A percentile compares a stretch with the other conserved stretches of the same genome.
Conservation (phyloP, 2,113 vertebrate genomes). For the Pyrgilauda ruficollis region DNA sequence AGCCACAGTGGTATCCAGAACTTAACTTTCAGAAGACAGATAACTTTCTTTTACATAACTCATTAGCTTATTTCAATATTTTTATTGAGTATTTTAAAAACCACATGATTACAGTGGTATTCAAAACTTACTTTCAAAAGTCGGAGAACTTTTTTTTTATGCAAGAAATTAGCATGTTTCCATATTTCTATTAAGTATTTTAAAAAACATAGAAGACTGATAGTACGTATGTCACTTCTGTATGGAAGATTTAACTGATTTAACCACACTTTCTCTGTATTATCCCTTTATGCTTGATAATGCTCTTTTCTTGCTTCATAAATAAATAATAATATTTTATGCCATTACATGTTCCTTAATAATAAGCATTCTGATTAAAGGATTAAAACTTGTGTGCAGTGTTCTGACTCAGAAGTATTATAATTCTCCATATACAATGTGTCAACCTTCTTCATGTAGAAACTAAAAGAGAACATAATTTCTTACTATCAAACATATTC, state of each 20-base stretch:
- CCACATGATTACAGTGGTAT: not conserved
- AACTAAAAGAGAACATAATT: slow-evolving; percentile 34
- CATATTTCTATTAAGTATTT: not conserved
- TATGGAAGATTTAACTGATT: not conserved
- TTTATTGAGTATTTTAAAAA: not conserved
- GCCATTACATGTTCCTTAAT: not conserved
- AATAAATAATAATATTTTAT: not conserved
- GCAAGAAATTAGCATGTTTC: not conserved
- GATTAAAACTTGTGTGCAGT: not conserved
- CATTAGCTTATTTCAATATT: not conserved
- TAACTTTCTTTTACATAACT: not conserved
- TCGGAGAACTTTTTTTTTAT: not conserved
- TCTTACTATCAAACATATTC: slow-evolving; percentile 38
- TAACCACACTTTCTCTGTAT: not conserved
- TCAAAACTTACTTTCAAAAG: not conserved
- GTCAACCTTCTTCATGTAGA: not conserved
- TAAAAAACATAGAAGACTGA: not conserved
- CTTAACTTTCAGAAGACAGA: not conserved
- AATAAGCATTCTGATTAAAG: not conserved
- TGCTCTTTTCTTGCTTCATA: not conserved
- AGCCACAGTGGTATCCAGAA: not conserved
- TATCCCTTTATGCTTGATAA: not conserved
- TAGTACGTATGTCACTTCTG: not conserved
- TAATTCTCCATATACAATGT: not conserved
- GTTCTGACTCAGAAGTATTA: not conserved